Base-by-base conservation (phyloP, 1,140 invertebrate species). In the Leguminivora glycinivorella region DNA sequence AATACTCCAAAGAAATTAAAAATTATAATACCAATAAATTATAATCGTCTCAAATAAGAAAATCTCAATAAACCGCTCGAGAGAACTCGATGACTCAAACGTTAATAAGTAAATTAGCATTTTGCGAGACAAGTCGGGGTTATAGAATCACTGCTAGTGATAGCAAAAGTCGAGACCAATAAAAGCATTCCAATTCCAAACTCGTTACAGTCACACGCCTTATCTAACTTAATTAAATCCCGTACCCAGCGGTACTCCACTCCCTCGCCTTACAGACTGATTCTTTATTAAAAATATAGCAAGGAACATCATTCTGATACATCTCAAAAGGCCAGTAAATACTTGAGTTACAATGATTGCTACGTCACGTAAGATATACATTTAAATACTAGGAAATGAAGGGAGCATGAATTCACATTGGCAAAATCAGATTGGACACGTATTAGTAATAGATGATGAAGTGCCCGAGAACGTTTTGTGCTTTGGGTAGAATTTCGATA, bases 141-240 rank as follows among this genome's bases (percentile, higher is more conserved):
- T 87, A 83, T 79, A 81, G 69, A 80, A 79, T 87, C 83, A 83
- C 79, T 69, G 26, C 76, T 70, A 70, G 76, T 75, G 72, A 84
- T 76, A 84, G 79, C 81, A 56, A 77, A 75, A 72, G 80, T 78
- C 71, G 74, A 82, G 78, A 84, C 56, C n/a, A 29, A 82, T 80
- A 74, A 77, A 82, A 83, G 80, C 68, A 47, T 69, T 81, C 58
- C 67, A 74, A 76, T 73, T 77, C 74, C 73, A 79, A 84, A 81
- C 78, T 85, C 80, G 81, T 85, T 80, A 87, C 84, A 84, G 72
- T 82, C 85, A 87, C 88, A 89, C 85, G 76, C 75, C 79, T 90
- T 87, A 88, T 72, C 81, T 90, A 90, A 80, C 75, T 79, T 81
- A 79, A 80, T 80, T 83, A 84, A 75, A 34, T 75, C 78, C 79